Evolutionary conservation across 2,113 vertebrate species (phyloP), one percentile per base, ranked within the genome.

Genomic region (Istiophorus platypterus): DNA sequence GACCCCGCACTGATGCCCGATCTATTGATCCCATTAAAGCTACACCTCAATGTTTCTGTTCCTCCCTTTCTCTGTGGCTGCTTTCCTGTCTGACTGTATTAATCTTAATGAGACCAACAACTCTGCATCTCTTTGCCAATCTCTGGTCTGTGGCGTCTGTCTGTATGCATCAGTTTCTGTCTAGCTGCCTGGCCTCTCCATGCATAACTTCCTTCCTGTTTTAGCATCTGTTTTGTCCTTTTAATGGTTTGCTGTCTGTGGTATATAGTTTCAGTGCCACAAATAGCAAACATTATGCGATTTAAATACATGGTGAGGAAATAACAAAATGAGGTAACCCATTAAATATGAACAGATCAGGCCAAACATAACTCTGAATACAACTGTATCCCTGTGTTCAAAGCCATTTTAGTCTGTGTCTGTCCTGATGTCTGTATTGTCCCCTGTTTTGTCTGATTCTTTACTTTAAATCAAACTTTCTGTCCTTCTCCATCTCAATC

Each of bases 21-120:
- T 78, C 85, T 89, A 94, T 94, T 90, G 92, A 94, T 94, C 93
- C 88, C 80, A 89, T 92, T 94, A 91, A 85, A 87, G 76, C 89
- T 57, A 78, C 88, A 91, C 88, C 84, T 86, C 84, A 31, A 63
- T 81, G 71, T 86, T 89, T 51, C 54, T 84, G 59, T 71, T 63
- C 74, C 68, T 77, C 58, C 74, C 57, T 47, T 65, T 72, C 72
- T 81, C 26, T 72, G 58, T 26, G 66, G 76, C 64, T 49, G 76
- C 78, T 86, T 84, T 83, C 84, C 88, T 76, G 75, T 90, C 78
- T 31, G 75, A 78, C 77, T 91, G 77, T 80, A 88, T 92, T 89
- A 79, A 89, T 92, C 90, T 85, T 70, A 86, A 92, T 88, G 89
- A 91, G 85, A 92, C 92, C 89, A 82, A 80, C 91, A 57, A 75